Percentiles rank a stretch among this genome's conserved stretches.
Evolutionary conservation across 2,888 invertebrate species (phyloP).

Genomic region (Tolmerus cingulatus): DNA sequence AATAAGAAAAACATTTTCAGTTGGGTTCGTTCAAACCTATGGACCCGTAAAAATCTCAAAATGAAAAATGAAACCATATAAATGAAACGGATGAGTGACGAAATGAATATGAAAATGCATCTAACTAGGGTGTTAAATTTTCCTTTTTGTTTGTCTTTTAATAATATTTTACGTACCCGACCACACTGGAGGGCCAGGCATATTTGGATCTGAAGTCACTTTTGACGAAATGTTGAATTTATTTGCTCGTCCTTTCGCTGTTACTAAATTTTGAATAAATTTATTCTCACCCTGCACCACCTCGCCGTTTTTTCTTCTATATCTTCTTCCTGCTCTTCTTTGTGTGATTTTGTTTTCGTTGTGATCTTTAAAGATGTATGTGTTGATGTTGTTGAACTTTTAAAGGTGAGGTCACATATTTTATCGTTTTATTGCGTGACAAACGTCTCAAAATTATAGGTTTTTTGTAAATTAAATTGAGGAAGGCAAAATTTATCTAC

Average conservation of each 20-base stretch:
- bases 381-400: slow-evolving; percentile 38
- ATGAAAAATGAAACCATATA: neutral
- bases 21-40: neutral
- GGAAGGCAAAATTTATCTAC: neutral
- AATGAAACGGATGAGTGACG: neutral
- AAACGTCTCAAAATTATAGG: neutral
- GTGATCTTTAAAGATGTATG: slow-evolving; percentile 19
- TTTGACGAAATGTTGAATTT: slow-evolving; percentile 44
- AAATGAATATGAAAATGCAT: slow-evolving; percentile 33
- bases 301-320: neutral
- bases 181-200: slow-evolving; percentile 64
- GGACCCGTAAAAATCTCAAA: neutral
- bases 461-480: neutral
- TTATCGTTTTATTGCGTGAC: neutral
- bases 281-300: neutral
- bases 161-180: slow-evolving; percentile 59
- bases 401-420: slow-evolving; percentile 21
- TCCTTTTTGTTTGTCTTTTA: neutral
- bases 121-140: neutral
- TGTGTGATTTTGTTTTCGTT: neutral
- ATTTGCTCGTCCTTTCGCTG: neutral
- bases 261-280: neutral
- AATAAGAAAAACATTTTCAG: neutral
- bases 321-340: neutral
- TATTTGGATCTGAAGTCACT: slow-evolving; percentile 51